Percentiles rank a stretch among this genome's conserved stretches.
These are phyloP conservation scores for Orchesella cincta DNA, from an alignment of 1,140 invertebrate species.

Conservation along the genomic window DNA sequence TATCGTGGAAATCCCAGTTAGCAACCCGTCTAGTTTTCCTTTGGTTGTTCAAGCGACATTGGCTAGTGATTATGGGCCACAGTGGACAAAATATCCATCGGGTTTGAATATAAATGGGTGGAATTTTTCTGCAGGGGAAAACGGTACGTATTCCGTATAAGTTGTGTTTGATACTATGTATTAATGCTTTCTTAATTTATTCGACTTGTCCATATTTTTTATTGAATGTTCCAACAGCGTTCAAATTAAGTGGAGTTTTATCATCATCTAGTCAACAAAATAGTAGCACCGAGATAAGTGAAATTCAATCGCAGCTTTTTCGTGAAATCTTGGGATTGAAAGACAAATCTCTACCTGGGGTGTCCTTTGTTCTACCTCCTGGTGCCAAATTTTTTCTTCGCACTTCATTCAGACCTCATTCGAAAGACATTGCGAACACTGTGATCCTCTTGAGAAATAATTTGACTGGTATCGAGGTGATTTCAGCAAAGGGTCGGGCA, in stretches of 20 bases:
- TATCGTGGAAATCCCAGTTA: constrained; percentile 63
- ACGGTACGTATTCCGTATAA: too few species aligned
- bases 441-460: constrained; percentile 74
- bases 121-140: constrained; percentile 43
- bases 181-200: too few species aligned
- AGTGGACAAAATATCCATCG: constrained; percentile 35
- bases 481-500: constrained; percentile 78
- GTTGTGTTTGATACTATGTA: too few species aligned
- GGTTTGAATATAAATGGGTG: constrained; percentile 33
- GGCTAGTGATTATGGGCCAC: constrained; percentile 59
- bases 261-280: constrained; percentile 47
- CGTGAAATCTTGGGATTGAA: constrained; percentile 40
- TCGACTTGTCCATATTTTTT: too few species aligned
- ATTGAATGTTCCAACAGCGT: too few species aligned
- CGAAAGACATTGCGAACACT: constrained; percentile 45
- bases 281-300: constrained; percentile 44
- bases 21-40: constrained; percentile 65
- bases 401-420: constrained; percentile 43
- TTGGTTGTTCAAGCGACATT: constrained; percentile 66
- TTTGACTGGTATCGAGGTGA: constrained; percentile 83
- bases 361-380: constrained; percentile 52
- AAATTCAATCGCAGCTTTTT: constrained; percentile 45
- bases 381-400: constrained; percentile 51
- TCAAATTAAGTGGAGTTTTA: constrained; percentile 43
- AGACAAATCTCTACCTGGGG: constrained; percentile 46